These are phyloP conservation scores for Leptosomus discolor DNA, from an alignment of 2,113 vertebrate species.

Conservation along the genomic window DNA sequence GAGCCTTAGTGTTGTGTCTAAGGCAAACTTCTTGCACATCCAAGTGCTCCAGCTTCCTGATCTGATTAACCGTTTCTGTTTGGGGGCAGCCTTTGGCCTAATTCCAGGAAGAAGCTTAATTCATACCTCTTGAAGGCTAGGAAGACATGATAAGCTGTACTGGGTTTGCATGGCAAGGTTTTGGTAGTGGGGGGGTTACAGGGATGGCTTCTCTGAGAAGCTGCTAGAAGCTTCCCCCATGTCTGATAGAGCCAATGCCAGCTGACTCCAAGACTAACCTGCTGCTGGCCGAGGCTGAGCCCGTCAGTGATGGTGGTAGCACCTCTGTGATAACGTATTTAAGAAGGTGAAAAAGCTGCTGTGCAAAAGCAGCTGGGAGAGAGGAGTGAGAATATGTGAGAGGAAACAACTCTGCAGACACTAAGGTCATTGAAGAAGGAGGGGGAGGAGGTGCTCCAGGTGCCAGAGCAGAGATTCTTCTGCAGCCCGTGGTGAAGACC, in stretches of 20 bases:
- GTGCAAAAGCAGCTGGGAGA: not conserved
- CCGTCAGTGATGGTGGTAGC: rapidly evolving
- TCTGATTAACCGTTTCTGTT: not conserved
- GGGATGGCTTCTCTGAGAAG: not conserved
- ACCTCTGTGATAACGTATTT: not conserved
- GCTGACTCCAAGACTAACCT: rapidly evolving
- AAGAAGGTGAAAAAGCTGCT: not conserved
- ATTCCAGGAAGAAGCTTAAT: not conserved
- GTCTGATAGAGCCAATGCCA: not conserved
- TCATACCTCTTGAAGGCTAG: not conserved
- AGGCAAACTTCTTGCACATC: not conserved
- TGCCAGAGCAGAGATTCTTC: too few relatives aligned
- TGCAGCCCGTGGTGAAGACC: not conserved
- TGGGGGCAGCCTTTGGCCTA: not conserved
- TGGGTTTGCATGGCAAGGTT: not conserved
- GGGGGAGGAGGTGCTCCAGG: not conserved
- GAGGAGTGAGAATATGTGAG: not conserved
- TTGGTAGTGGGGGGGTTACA: not conserved
- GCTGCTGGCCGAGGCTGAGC: rapidly evolving
- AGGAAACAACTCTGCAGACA: not conserved
- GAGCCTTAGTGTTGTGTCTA: not conserved
- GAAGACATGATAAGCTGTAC: not conserved
- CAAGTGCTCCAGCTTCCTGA: not conserved
- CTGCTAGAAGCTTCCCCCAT: not conserved
- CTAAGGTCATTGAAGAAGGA: not conserved